phyloP scores from a whole-genome alignment of 1,140 invertebrate genomes.

The Uloborus diversus region DNA sequence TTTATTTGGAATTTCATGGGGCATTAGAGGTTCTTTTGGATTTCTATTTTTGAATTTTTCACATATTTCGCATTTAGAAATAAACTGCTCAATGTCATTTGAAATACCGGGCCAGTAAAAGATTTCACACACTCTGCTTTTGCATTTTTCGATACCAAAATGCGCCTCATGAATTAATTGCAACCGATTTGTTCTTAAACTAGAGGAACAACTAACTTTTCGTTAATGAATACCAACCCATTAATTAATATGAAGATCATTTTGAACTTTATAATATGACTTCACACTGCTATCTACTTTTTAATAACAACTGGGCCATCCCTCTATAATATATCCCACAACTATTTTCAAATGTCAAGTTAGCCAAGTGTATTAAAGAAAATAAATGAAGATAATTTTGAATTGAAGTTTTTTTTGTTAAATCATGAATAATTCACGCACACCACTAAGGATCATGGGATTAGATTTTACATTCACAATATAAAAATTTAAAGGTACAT shows the following conservation, averaged over 20 bases:
- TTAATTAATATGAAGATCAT: not conserved
- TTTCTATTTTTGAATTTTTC: not conserved
- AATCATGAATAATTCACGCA: too few relatives aligned
- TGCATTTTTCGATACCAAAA: conserved; percentile 59
- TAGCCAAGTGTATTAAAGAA: not conserved
- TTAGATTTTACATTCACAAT: not conserved
- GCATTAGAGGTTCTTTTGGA: not conserved
- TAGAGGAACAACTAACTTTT: conserved; percentile 60
- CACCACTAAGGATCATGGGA: too few relatives aligned
- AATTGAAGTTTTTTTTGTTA: too few relatives aligned
- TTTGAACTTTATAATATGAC: not conserved
- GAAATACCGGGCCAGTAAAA: not conserved
- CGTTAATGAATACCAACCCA: not conserved
- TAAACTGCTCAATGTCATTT: not conserved
- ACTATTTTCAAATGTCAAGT: not conserved
- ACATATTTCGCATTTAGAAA: not conserved
- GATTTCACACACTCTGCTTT: not conserved
- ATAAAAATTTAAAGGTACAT: conserved; percentile 6
- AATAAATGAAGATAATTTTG: too few relatives aligned
- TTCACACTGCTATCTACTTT: not conserved
- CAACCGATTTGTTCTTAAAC: conserved; percentile 59
- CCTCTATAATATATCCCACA: not conserved
- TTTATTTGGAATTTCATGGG: not conserved
- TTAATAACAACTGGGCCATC: not conserved
- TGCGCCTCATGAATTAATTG: conserved; percentile 61